Evolutionary conservation across 2,888 invertebrate genomes (phyloP), one percentile per base, ranked within the genome.

Genomic region (Margaritifera margaritifera): DNA sequence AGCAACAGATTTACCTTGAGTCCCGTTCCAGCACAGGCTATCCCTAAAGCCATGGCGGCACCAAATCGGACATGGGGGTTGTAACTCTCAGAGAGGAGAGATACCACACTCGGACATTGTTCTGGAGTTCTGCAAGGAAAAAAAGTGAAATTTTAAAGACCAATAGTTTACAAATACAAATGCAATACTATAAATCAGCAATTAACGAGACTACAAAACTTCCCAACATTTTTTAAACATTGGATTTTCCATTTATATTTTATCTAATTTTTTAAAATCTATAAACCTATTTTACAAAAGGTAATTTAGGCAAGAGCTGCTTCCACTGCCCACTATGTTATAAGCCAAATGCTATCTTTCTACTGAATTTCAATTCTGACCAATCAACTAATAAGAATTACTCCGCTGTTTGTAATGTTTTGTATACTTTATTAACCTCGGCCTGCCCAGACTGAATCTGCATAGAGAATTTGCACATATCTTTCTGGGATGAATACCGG

Each of bases 61-160:
- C 99, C 99, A 89, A 99, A 99, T 66, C 99, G 94, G 1, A 99
- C 99, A 89, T 99, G 98, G 1, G 99, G 98, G 89, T 99, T 99
- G 92, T 99, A 99, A 74, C 98, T 98, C 90, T 99, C 99, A 0
- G 99, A 97, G 75, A 99, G 91, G 22, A 99, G 92, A 0, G 98
- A 98, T 4, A 99, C 99, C 8, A 99, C 98, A 78, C 96, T 96
- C 4, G 99, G 98, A 86, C 92, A 92, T 76, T 99, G 98, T 88
- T 99, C 98, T 0, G 99, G 98, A 0, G 96, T 97, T 86, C 94
- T 94, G 91, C 62, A 92, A 91, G 60, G 31, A 65, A 51, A 65
- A 27, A 50, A 68, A 59, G 52, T 22, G 51, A 25, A 25, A 53
- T 53, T 4, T 25, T 58, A 6, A 50, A 20, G 19, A n/a, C 51